Evolutionary conservation across 2,888 invertebrate genomes (phyloP), one percentile per base, ranked within the genome.

Genomic region (Sericinus montela): DNA sequence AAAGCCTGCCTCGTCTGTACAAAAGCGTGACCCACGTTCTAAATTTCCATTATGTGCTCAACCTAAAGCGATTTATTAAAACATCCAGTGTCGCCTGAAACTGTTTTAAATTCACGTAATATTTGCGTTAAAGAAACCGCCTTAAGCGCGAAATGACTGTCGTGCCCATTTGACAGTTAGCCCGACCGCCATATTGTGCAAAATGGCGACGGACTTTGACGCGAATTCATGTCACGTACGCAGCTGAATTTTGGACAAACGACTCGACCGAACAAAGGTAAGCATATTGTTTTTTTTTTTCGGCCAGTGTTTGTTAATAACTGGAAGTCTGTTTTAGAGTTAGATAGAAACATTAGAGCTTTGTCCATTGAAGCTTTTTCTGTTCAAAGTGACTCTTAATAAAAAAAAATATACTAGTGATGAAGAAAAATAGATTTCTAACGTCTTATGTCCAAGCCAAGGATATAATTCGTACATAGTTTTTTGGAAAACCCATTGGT

Each of bases 31-130:
- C 34, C 43, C 35, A 23, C 3, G 3, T 16, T 14, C 41, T 1
- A 10, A 16, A 42, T 29, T 32, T 29, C 14, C 25, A 43, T 36
- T 28, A 28, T 11, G 11, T 8, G 28, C 28, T 37, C 16, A 36
- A 28, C 28, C 11, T 23, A 38, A 39, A 39, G 39, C 37, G 14
- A 39, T 32, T 39, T 23, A 13, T 32, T 23, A 38, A 45, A 45
- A 23, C 38, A n/a, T 23, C 1, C 7, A 16, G 23, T 13, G 39
- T 39, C 11, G 28, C 34, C n/a, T 3, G 5, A 14, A 11, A 42
- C 36, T 37, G 48, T 42, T 48, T 48, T 30, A 37, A 45, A 44
- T 40, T 49, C 39, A 39, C 15, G 25, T 43, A 44, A 30, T 43
- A 37, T 43, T 32, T 35, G 37, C 28, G 35, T 45, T 28, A 39